Evolutionary conservation across 1,140 invertebrate genomes (phyloP).

Genomic region (Drosophila kohkoa): DNA sequence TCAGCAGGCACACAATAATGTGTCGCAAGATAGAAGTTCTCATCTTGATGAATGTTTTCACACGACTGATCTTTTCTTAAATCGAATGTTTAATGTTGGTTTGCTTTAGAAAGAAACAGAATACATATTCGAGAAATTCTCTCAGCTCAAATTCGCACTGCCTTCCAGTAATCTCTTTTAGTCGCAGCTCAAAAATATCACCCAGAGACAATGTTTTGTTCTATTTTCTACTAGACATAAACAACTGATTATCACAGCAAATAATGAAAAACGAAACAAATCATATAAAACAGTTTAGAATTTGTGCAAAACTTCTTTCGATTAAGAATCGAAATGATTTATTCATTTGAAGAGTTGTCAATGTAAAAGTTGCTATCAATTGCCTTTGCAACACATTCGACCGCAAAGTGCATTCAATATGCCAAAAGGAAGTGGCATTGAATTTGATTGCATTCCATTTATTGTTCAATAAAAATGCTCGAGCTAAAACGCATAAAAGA

Average conservation of each 20-base stretch:
- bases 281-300: neutral
- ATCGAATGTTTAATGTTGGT: too few species aligned
- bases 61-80: too few species aligned
- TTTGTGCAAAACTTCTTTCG: neutral
- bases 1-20: too few species aligned
- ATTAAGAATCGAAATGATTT: conserved; percentile 7
- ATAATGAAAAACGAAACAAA: neutral
- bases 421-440: conserved; percentile 23
- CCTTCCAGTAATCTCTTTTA: too few species aligned
- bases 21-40: too few species aligned
- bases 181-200: too few species aligned
- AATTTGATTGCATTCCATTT: conserved; percentile 57
- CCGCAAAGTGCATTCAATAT: conserved; percentile 15
- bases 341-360: conserved; percentile 34
- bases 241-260: neutral
- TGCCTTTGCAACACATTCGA: conserved; percentile 21
- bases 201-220: neutral
- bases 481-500: conserved; percentile 53
- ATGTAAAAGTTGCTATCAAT: conserved; percentile 20
- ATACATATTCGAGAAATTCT: too few species aligned
- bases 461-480: conserved; percentile 36
- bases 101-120: too few species aligned
- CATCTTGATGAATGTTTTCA: too few species aligned
- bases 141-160: too few species aligned
- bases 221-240: too few species aligned